Conservation (phyloP, 2,797 vertebrate genomes). For the Sebastes jordani region DNA sequence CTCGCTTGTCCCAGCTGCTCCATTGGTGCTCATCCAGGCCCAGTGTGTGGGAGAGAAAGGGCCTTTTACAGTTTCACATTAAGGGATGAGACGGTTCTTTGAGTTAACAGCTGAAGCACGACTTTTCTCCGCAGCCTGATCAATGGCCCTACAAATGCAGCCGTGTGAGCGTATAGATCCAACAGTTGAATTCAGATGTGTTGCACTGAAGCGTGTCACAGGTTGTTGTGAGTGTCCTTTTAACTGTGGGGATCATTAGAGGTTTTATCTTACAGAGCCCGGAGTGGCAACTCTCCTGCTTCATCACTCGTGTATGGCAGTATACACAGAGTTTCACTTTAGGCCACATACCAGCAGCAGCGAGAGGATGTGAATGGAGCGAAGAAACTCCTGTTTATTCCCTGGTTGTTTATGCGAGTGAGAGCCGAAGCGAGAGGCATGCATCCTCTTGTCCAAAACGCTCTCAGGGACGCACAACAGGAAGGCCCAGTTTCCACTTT, state of each 20-base stretch:
- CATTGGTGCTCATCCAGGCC: conserved; percentile 47
- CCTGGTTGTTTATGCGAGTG: conserved; percentile 64
- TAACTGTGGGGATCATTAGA: conserved; percentile 46
- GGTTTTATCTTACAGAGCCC: conserved; percentile 52
- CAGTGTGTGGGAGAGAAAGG: conserved; percentile 43
- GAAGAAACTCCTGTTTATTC: conserved; percentile 65
- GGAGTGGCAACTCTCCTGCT: conserved; percentile 14
- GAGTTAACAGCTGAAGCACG: conserved; percentile 34
- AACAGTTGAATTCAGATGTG: conserved; percentile 17
- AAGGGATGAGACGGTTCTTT: conserved; percentile 51
- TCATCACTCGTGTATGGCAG: conserved; percentile 3
- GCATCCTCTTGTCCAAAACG: conserved; percentile 46
- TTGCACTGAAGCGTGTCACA: conserved; percentile 33
- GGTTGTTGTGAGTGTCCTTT: conserved; percentile 45
- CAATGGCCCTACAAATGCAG: conserved; percentile 23
- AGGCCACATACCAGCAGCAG: conserved; percentile 35
- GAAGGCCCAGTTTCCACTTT: conserved; percentile 67
- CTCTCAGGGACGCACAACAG: conserved; percentile 56
- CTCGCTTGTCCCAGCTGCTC: conserved; percentile 65
- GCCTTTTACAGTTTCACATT: conserved; percentile 32
- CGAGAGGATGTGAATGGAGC: conserved; percentile 52
- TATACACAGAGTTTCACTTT: conserved; percentile 35
- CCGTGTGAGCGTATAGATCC: conserved; percentile 5
- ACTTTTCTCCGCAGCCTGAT: conserved; percentile 38
- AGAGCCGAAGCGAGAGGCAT: conserved; percentile 31